These are phyloP conservation scores for Falco berigora DNA, from an alignment of 2,797 vertebrate species.

Conservation along the genomic window DNA sequence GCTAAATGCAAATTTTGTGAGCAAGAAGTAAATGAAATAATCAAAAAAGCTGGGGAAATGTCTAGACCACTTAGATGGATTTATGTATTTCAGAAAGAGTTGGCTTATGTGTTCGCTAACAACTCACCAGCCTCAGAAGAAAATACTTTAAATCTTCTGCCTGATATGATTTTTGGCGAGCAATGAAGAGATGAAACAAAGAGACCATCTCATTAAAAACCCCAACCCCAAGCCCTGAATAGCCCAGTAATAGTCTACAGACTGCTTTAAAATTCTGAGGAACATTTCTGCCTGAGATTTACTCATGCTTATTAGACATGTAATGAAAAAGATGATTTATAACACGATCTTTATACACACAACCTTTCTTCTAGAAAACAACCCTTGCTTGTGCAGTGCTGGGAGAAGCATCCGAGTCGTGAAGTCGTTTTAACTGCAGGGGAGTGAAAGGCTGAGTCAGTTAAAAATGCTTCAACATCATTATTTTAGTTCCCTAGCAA, in stretches of 20 bases:
- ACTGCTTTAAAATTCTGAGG: not conserved
- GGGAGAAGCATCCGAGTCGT: not conserved
- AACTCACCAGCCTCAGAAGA: not conserved
- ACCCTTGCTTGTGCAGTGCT: not conserved
- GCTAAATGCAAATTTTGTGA: not conserved
- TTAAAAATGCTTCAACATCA: not conserved
- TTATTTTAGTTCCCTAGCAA: not conserved
- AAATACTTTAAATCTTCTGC: not conserved
- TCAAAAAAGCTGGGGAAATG: not conserved
- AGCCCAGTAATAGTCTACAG: not conserved
- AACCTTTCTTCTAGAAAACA: conserved; percentile 14
- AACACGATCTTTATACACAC: not conserved
- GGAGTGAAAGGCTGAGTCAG: not conserved
- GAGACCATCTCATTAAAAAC: not conserved
- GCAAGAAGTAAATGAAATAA: not conserved
- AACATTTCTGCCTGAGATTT: not conserved
- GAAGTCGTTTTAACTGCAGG: not conserved
- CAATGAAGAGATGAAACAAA: not conserved
- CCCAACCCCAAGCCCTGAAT: not conserved
- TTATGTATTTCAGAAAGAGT: not conserved
- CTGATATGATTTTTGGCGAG: not conserved
- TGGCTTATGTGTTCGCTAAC: not conserved
- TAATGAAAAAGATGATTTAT: not conserved
- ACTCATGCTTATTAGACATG: not conserved
- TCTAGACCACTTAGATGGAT: not conserved